Percentiles rank a stretch among this genome's conserved stretches.
Evolutionary conservation across 2,888 invertebrate species (phyloP).

Genomic region (Rotaria socialis): DNA sequence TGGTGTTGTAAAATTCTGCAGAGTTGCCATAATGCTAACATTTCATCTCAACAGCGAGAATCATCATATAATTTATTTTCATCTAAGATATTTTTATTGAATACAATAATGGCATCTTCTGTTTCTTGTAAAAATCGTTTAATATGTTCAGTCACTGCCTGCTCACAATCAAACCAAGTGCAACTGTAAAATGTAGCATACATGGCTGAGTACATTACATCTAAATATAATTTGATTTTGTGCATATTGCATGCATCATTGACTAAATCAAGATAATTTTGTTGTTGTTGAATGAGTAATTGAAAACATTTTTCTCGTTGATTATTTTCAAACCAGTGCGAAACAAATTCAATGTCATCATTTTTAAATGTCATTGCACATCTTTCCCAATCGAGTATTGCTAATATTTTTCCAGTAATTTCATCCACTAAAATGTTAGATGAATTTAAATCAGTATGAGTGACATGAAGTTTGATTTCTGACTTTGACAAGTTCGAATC

Average conservation of each 20-base stretch:
- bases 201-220: not conserved
- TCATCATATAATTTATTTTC: too few species aligned
- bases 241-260: not conserved
- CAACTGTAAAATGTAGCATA: not conserved
- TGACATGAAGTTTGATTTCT: not conserved
- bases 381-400: not conserved
- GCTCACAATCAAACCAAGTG: not conserved
- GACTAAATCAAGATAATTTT: not conserved
- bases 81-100: too few species aligned
- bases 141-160: not conserved
- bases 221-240: not conserved
- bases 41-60: too few species aligned
- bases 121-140: not conserved
- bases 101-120: too few species aligned
- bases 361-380: not conserved
- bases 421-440: conserved; percentile 5
- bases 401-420: not conserved
- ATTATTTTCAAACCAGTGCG: not conserved
- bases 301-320: not conserved
- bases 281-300: not conserved
- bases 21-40: too few species aligned
- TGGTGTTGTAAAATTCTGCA: too few species aligned
- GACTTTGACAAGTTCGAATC: not conserved
- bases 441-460: conserved; percentile 19
- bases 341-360: not conserved